These are phyloP conservation scores for Parthenolecanium corni DNA, from an alignment of 2,888 invertebrate species.

Conservation along the genomic window DNA sequence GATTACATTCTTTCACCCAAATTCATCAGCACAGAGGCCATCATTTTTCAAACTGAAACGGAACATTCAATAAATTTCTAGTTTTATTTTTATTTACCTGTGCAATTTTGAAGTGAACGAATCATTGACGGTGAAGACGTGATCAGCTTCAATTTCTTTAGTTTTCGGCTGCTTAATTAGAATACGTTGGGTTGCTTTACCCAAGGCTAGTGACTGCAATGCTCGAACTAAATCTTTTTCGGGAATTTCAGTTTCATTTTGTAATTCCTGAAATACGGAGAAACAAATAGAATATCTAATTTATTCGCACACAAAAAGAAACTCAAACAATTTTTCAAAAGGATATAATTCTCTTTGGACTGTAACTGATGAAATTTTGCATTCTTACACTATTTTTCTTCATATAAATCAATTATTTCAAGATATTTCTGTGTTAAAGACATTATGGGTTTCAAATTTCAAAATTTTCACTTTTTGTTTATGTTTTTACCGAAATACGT, in stretches of 20 bases:
- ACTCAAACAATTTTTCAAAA: too few species aligned
- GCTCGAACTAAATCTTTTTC: conserved; percentile 92
- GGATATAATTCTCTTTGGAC: too few species aligned
- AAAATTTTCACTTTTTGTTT: too few species aligned
- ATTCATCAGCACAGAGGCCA: not conserved
- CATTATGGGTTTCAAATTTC: too few species aligned
- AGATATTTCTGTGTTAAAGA: too few species aligned
- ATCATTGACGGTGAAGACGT: conserved; percentile 92
- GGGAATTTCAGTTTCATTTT: conserved; percentile 96
- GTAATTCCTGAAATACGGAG: conserved; percentile 55
- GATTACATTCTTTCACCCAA: too few species aligned
- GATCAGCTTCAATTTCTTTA: conserved; percentile 89
- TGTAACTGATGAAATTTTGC: too few species aligned
- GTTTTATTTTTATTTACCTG: conserved; percentile 44
- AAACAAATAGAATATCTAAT: not conserved
- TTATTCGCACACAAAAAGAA: too few species aligned
- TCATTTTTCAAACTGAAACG: not conserved
- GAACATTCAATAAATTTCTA: not conserved
- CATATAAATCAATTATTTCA: too few species aligned
- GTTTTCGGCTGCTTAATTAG: conserved; percentile 89
- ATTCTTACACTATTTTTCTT: too few species aligned
- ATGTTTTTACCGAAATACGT: too few species aligned
- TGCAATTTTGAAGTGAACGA: conserved; percentile 95
- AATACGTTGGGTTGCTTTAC: conserved; percentile 90
- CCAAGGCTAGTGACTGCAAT: conserved; percentile 93